Evolutionary conservation across 2,888 invertebrate genomes (phyloP).

Genomic region (Acanthosepion lycidas): DNA sequence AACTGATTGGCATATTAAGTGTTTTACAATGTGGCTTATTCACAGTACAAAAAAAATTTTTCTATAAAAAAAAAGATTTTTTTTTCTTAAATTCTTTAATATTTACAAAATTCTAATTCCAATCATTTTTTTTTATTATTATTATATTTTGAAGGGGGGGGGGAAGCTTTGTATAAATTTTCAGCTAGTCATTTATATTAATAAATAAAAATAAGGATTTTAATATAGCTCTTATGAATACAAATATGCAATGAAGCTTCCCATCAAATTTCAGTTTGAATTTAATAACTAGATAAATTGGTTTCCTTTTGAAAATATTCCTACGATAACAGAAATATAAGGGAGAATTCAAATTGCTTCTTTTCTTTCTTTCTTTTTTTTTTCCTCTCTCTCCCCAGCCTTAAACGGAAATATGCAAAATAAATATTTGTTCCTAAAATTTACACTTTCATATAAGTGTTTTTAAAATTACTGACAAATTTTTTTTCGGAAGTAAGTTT

Average conservation of each 20-base stretch:
- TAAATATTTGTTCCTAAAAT: background rate
- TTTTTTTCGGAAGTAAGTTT: too few species aligned
- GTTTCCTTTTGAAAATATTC: background rate
- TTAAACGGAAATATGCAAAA: background rate
- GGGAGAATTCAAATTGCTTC: background rate
- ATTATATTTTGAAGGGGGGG: too few species aligned
- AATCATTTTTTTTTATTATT: too few species aligned
- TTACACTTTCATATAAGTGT: background rate
- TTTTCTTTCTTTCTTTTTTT: too few species aligned
- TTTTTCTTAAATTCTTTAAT: too few species aligned
- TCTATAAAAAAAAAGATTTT: too few species aligned
- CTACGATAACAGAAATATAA: background rate
- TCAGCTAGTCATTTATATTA: background rate
- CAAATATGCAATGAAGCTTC: background rate
- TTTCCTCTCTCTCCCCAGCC: background rate
- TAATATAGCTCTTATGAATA: background rate
- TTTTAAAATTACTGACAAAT: background rate
- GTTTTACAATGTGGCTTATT: too few species aligned
- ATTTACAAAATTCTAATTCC: too few species aligned
- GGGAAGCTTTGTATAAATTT: background rate
- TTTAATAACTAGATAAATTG: background rate
- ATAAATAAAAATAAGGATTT: background rate
- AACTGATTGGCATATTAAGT: too few species aligned
- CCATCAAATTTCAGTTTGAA: background rate
- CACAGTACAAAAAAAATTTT: too few species aligned